phyloP scores from a whole-genome alignment of 2,113 vertebrate genomes.

The Misgurnus mizolepis region DNA sequence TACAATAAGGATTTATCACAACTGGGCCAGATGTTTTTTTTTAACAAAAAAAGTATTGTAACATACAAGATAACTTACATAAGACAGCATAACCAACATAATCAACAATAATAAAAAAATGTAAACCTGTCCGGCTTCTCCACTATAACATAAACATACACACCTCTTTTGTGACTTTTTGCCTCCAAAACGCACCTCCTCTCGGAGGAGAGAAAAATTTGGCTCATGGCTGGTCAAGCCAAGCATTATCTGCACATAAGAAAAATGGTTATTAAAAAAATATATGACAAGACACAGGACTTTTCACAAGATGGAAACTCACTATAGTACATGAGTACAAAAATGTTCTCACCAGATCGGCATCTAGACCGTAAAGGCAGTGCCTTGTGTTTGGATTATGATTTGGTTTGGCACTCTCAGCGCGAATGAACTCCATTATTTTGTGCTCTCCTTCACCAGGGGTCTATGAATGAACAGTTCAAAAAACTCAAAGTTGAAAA shows the following conservation, averaged over 20 bases:
- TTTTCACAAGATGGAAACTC: no score
- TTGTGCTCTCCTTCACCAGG: constrained; percentile 98
- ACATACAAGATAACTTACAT: no score
- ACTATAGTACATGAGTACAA: not conserved
- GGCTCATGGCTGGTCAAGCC: constrained; percentile 97
- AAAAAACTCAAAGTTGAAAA: not conserved
- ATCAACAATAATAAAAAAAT: no score
- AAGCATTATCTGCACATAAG: constrained; percentile 87
- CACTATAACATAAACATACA: constrained; percentile 41
- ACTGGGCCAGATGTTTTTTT: no score
- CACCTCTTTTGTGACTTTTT: constrained; percentile 95
- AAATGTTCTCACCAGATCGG: constrained; percentile 86
- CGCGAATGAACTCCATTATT: constrained; percentile 99
- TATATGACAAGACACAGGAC: no score
- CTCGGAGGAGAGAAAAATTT: constrained; percentile 96
- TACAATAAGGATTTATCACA: no score
- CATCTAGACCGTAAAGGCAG: constrained; percentile 97
- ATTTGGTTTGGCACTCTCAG: constrained; percentile 83
- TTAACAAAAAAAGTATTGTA: no score
- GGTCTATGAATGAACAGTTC: constrained; percentile 76
- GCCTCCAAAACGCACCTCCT: constrained; percentile 97
- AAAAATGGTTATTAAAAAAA: not conserved
- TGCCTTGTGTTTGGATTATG: constrained; percentile 95
- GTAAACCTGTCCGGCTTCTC: not conserved
- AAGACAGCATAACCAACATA: no score